A percentile compares a stretch with the other conserved stretches of the same genome.
Evolutionary conservation across 2,113 vertebrate genomes (phyloP).

Genomic region (Dasyornis broadbenti): DNA sequence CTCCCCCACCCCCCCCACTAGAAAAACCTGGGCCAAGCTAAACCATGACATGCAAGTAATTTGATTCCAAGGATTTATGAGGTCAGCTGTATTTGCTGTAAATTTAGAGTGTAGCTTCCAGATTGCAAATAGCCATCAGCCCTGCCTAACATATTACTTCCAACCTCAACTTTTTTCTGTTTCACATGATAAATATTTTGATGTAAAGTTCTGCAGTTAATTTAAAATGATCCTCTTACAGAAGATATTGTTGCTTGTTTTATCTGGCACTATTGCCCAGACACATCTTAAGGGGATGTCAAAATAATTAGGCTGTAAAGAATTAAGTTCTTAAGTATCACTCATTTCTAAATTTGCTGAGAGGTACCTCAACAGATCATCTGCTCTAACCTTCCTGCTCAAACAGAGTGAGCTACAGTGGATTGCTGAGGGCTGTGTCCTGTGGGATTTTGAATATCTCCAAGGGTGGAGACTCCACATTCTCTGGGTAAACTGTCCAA

Average conservation of each 20-base stretch:
- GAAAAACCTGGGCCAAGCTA: too few species aligned
- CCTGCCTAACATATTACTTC: not conserved
- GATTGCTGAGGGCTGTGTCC: not conserved
- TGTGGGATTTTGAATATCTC: not conserved
- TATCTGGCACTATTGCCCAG: not conserved
- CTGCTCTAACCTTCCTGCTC: not conserved
- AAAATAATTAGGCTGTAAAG: not conserved
- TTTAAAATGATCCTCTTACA: not conserved
- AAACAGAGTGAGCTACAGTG: not conserved
- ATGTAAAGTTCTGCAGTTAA: not conserved
- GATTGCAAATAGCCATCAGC: not conserved
- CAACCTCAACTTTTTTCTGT: not conserved
- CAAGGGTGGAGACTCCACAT: not conserved
- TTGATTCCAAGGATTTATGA: not conserved
- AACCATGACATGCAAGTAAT: too few species aligned
- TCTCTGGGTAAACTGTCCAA: not conserved
- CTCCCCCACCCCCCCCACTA: too few species aligned
- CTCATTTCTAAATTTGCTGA: not conserved
- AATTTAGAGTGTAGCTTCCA: not conserved
- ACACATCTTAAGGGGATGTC: not conserved
- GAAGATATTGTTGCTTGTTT: not conserved
- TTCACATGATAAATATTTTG: not conserved
- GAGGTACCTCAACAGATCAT: not conserved
- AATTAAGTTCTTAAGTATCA: not conserved
- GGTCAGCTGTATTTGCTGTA: not conserved